Evolutionary conservation across 2,888 invertebrate genomes (phyloP).

Genomic region (Agelastica alni): DNA sequence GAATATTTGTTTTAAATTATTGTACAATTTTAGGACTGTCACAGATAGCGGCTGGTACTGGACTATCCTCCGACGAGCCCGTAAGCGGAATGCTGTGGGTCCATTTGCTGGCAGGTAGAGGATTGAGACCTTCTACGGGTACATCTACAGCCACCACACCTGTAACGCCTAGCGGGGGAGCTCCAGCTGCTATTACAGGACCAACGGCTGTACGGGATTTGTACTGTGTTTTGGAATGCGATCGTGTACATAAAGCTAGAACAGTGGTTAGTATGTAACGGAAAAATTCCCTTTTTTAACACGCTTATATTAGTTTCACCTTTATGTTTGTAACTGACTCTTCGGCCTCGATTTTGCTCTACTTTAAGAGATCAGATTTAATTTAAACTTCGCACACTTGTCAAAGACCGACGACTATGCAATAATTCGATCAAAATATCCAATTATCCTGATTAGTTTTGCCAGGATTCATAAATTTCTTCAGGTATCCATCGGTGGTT

Average conservation of each 20-base stretch:
- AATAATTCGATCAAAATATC: too few relatives aligned
- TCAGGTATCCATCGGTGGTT: too few relatives aligned
- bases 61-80: slow-evolving; percentile 60
- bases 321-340: too few relatives aligned
- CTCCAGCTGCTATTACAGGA: slow-evolving; percentile 54
- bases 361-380: too few relatives aligned
- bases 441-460: too few relatives aligned
- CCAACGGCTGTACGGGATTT: slow-evolving; percentile 75
- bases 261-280: slow-evolving; percentile 72
- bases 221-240: slow-evolving; percentile 97
- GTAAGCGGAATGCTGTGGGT: slow-evolving; percentile 90
- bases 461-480: too few relatives aligned
- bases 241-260: slow-evolving; percentile 93
- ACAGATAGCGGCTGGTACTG: slow-evolving; percentile 49
- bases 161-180: slow-evolving; percentile 62
- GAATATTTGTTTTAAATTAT: too few relatives aligned
- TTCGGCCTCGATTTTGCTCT: too few relatives aligned
- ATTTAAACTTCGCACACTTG: too few relatives aligned
- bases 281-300: too few relatives aligned
- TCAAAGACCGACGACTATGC: too few relatives aligned
- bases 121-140: slow-evolving; percentile 74
- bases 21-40: slow-evolving; percentile 57
- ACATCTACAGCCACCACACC: slow-evolving; percentile 73
- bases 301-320: too few relatives aligned
- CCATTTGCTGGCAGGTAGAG: slow-evolving; percentile 85